These are phyloP conservation scores for Galleria mellonella DNA, from an alignment of 1,140 invertebrate species.

Conservation along the genomic window DNA sequence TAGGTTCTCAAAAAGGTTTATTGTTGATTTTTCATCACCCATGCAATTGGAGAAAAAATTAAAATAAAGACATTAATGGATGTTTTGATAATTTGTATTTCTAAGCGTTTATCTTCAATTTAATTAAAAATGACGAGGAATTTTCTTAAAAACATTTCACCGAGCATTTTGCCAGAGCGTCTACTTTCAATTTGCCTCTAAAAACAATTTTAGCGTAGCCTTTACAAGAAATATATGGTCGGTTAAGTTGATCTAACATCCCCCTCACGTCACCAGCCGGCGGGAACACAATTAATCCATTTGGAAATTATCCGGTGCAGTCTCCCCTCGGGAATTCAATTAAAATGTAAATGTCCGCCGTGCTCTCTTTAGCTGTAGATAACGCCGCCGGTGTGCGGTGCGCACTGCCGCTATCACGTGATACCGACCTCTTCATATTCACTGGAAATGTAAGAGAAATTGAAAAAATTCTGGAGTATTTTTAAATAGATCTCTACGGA, in stretches of 20 bases:
- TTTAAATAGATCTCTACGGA: too few relatives aligned
- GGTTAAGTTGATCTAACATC: neutral
- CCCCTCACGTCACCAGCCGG: conserved; percentile 1
- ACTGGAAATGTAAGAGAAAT: too few relatives aligned
- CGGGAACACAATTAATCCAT: conserved; percentile 55
- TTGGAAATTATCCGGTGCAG: conserved; percentile 56
- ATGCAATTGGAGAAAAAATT: too few relatives aligned
- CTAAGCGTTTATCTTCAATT: too few relatives aligned
- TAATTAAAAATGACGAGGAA: neutral
- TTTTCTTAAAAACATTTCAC: neutral
- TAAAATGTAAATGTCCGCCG: conserved; percentile 54
- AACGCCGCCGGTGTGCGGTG: too few relatives aligned
- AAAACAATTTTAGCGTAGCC: conserved; percentile 10
- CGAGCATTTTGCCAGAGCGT: neutral
- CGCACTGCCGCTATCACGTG: too few relatives aligned
- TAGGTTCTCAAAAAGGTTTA: too few relatives aligned
- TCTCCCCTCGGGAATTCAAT: conserved; percentile 46
- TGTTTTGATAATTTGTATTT: too few relatives aligned
- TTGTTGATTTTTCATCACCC: too few relatives aligned
- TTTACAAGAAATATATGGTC: conserved; percentile 2
- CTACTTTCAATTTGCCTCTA: conserved; percentile 8
- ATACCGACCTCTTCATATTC: too few relatives aligned
- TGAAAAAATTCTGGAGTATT: too few relatives aligned
- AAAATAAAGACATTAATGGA: too few relatives aligned
- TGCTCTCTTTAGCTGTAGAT: neutral